Conservation (phyloP, 1,140 invertebrate genomes). For the Drosophila lacteicornis region DNA sequence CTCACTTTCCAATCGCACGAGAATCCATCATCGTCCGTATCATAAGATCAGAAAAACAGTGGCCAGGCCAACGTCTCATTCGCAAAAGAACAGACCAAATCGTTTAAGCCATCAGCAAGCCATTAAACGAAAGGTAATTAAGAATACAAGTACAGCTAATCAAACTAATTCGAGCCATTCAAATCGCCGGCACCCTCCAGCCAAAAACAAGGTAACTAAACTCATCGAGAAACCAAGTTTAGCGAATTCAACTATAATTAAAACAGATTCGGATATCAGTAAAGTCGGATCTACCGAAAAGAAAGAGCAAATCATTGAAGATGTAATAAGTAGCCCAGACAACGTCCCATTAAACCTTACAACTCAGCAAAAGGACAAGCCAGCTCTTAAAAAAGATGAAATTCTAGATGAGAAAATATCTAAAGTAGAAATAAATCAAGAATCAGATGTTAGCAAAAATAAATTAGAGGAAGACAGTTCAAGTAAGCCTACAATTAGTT, state of each 20-base stretch:
- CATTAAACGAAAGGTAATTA: constrained; percentile 33
- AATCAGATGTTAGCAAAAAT: background rate
- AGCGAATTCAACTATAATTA: constrained; percentile 1
- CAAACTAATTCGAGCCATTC: constrained; percentile 14
- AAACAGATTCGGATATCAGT: constrained; percentile 5
- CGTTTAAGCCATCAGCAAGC: background rate
- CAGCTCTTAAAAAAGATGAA: background rate
- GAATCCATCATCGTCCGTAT: constrained; percentile 9
- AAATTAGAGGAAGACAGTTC: background rate
- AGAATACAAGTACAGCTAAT: constrained; percentile 7
- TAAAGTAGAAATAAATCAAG: background rate
- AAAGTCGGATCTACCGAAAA: constrained; percentile 7
- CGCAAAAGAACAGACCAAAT: constrained; percentile 18
- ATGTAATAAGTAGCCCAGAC: constrained; percentile 2
- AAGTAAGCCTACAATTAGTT: background rate
- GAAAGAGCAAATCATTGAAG: constrained; percentile 3
- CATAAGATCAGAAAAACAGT: constrained; percentile 16
- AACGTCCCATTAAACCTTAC: background rate
- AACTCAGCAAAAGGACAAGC: background rate
- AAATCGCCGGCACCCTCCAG: background rate
- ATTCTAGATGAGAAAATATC: background rate
- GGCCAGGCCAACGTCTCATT: background rate
- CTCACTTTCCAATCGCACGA: constrained; percentile 19
- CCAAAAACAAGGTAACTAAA: constrained; percentile 11
- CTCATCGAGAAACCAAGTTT: constrained; percentile 4